These are phyloP conservation scores for Condylostylus longicornis DNA, from an alignment of 1,140 invertebrate genomes.

Conservation along the genomic window DNA sequence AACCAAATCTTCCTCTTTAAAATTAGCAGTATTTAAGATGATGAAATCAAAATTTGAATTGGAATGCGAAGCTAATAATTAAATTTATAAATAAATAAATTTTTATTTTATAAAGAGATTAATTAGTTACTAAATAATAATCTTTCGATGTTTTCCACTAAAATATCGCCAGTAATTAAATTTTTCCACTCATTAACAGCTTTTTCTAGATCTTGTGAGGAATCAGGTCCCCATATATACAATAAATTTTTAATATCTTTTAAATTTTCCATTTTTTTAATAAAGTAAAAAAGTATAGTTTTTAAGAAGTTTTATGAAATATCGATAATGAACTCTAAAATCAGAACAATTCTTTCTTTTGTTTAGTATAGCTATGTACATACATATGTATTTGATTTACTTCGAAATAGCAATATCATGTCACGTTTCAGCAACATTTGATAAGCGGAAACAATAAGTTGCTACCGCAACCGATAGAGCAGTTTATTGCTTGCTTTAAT, in stretches of 20 bases:
- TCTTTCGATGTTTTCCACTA: constrained; percentile 27
- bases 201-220: constrained; percentile 16
- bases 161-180: constrained; percentile 22
- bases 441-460: no score
- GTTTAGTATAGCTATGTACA: no score
- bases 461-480: no score
- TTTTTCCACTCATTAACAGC: constrained; percentile 16
- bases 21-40: constrained; percentile 37
- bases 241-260: background rate
- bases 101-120: constrained; percentile 6
- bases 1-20: constrained; percentile 35
- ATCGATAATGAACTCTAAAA: no score
- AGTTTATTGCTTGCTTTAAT: no score
- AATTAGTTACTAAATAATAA: constrained; percentile 22
- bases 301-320: no score
- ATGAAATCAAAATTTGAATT: constrained; percentile 42
- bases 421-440: no score
- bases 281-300: no score
- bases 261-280: no score
- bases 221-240: background rate
- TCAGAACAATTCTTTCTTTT: no score
- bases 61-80: constrained; percentile 35
- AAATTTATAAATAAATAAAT: constrained; percentile 6
- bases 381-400: no score
- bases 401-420: no score